Conservation (phyloP, 2,888 invertebrate species). For the Apamea crenata region DNA sequence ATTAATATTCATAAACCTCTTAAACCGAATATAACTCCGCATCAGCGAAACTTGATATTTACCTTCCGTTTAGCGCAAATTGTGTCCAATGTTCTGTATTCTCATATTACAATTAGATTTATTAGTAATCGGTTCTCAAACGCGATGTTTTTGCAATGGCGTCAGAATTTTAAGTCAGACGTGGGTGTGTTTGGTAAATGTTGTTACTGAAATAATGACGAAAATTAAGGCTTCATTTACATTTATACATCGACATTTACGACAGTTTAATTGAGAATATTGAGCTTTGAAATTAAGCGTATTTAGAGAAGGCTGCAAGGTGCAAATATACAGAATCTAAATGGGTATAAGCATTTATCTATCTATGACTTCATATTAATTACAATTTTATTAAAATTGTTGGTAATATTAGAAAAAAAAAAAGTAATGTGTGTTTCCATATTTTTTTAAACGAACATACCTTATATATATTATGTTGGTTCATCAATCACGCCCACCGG, state of each 20-base stretch:
- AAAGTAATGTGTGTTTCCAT: background rate
- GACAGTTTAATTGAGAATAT: slow-evolving; percentile 19
- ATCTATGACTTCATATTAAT: no score
- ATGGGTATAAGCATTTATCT: no score
- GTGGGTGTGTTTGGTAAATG: slow-evolving; percentile 12
- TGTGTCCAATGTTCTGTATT: background rate
- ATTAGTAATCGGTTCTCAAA: slow-evolving; percentile 1
- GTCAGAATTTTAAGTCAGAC: background rate
- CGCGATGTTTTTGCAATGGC: background rate
- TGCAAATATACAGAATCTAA: background rate
- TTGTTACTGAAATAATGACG: slow-evolving; percentile 1
- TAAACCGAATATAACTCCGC: slow-evolving; percentile 19
- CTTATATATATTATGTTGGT: background rate
- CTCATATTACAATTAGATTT: slow-evolving; percentile 43
- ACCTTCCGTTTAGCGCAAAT: slow-evolving; percentile 43
- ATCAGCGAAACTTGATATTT: slow-evolving; percentile 43
- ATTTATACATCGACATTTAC: slow-evolving; percentile 17
- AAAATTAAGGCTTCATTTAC: slow-evolving; percentile 28
- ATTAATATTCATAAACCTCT: slow-evolving; percentile 43
- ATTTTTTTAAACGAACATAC: background rate
- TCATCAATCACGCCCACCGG: slow-evolving; percentile 1
- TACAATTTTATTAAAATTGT: no score
- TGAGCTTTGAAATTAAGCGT: slow-evolving; percentile 11
- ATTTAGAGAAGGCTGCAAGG: background rate
- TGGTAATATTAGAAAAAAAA: no score